These are phyloP conservation scores for Gouania willdenowi DNA, from an alignment of 2,797 vertebrate species.

Conservation along the genomic window DNA sequence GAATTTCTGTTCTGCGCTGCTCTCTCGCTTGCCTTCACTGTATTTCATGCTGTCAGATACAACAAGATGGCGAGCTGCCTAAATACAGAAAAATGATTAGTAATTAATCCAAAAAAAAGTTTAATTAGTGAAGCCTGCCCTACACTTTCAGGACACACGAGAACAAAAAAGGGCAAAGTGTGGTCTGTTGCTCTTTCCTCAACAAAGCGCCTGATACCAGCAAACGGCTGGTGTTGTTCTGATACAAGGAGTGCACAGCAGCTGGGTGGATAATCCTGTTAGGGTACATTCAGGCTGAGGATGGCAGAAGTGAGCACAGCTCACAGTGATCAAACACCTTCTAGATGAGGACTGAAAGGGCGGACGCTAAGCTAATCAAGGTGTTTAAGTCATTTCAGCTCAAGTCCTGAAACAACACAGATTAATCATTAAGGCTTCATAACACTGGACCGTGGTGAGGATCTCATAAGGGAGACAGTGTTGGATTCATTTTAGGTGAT, in stretches of 20 bases:
- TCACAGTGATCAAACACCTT: conserved; percentile 61
- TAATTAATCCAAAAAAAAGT: conserved; percentile 63
- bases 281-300: conserved; percentile 52
- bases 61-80: conserved; percentile 28
- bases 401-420: conserved; percentile 37
- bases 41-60: conserved; percentile 18
- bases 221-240: conserved; percentile 23
- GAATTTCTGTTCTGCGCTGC: conserved; percentile 21
- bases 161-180: not conserved
- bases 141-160: conserved; percentile 9
- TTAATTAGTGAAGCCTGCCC: conserved; percentile 48
- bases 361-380: conserved; percentile 57
- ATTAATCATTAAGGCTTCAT: conserved; percentile 48
- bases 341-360: conserved; percentile 57
- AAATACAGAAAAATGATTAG: conserved; percentile 41
- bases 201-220: conserved; percentile 13
- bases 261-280: conserved; percentile 56
- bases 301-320: conserved; percentile 17
- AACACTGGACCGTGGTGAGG: conserved; percentile 28
- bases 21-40: conserved; percentile 1
- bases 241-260: conserved; percentile 13
- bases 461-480: too few species aligned
- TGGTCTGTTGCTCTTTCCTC: conserved; percentile 15
- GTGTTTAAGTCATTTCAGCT: conserved; percentile 47
- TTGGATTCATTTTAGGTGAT: too few species aligned